Conservation (phyloP, 2,113 vertebrate genomes). For the Zosterops hypoxanthus region DNA sequence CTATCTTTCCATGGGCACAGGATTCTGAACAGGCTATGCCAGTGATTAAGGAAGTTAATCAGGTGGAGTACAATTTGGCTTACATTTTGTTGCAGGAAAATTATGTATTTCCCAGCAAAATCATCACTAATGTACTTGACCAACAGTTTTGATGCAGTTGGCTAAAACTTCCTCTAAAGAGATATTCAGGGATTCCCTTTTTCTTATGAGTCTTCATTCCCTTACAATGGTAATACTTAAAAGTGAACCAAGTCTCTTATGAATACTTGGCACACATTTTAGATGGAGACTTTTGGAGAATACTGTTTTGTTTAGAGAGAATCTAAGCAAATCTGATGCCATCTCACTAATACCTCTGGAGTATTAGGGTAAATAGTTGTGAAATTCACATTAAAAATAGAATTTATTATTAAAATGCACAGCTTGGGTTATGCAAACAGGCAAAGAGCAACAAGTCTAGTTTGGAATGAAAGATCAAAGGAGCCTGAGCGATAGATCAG, state of each 20-base stretch:
- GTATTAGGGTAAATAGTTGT: background rate
- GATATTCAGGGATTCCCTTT: background rate
- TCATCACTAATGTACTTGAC: background rate
- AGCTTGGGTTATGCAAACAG: background rate
- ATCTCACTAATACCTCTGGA: background rate
- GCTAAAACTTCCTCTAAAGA: background rate
- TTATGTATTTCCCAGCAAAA: background rate
- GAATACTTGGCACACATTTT: background rate
- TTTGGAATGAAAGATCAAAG: background rate
- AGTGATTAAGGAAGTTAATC: background rate
- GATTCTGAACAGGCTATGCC: background rate
- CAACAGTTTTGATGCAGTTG: background rate
- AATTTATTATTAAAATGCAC: background rate
- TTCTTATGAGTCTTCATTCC: background rate
- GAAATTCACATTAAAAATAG: background rate
- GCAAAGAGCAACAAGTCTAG: background rate
- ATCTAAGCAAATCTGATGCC: background rate
- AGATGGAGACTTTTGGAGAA: background rate
- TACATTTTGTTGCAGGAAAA: background rate
- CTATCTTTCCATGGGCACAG: background rate
- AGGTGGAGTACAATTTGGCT: background rate
- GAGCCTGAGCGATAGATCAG: background rate
- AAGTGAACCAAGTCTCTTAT: background rate
- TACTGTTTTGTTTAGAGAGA: background rate
- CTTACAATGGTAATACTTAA: background rate